These are phyloP conservation scores for Drymodes brunneopygia DNA, from an alignment of 2,113 vertebrate species.

Conservation along the genomic window DNA sequence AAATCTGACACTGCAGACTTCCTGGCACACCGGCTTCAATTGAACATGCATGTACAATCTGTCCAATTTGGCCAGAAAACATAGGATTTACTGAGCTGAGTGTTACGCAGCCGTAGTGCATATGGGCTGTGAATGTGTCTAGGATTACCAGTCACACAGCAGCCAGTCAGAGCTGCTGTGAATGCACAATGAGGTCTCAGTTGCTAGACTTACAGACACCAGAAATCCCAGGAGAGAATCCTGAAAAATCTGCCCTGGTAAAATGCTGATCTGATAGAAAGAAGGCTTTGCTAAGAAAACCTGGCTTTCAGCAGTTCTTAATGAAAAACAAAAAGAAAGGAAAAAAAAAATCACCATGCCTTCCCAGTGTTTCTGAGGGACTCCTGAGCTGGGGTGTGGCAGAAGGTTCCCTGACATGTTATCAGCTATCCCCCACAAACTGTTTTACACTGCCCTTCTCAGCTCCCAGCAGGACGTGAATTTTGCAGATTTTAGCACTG, in stretches of 20 bases:
- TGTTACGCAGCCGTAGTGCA: not conserved
- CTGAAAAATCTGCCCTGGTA: not conserved
- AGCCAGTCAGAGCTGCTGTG: not conserved
- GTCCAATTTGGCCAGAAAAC: not conserved
- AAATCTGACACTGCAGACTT: not conserved
- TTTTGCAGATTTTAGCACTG: not conserved
- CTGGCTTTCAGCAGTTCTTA: not conserved
- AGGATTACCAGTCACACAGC: not conserved
- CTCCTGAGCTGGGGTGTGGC: not conserved
- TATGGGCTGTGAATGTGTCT: constrained; percentile 26
- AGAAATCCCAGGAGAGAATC: not conserved
- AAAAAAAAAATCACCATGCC: not conserved
- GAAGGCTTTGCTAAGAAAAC: not conserved
- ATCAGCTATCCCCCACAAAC: not conserved
- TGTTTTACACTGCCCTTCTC: not conserved
- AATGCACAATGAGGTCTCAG: not conserved
- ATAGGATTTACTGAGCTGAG: not conserved
- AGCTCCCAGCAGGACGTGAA: not conserved
- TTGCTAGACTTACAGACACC: not conserved
- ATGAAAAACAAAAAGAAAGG: not conserved
- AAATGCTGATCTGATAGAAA: not conserved
- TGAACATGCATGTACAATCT: not conserved
- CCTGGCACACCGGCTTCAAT: not conserved
- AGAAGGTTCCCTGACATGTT: not conserved
- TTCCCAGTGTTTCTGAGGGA: not conserved